phyloP scores from a whole-genome alignment of 2,797 vertebrate genomes.

The Sarcoramphus papa region DNA sequence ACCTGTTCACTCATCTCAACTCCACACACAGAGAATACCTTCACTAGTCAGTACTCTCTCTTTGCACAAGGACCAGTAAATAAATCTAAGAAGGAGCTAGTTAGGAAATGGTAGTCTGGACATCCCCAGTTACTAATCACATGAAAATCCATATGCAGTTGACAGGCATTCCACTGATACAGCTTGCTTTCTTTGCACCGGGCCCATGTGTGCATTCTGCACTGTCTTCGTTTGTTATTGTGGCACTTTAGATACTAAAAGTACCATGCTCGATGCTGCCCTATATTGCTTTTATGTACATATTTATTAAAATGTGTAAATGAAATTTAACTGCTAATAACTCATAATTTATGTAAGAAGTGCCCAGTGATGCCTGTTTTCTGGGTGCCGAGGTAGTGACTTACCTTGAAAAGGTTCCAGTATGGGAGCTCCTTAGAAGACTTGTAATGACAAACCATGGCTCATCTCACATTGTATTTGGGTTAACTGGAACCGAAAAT shows the following conservation, averaged over 20 bases:
- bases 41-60: background rate
- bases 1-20: too few species aligned
- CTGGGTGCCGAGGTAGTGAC: background rate
- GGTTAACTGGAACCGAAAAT: background rate
- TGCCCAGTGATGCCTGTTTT: background rate
- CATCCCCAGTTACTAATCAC: background rate
- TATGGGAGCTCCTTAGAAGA: background rate
- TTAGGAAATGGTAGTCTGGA: background rate
- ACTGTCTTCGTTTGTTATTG: background rate
- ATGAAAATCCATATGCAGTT: background rate
- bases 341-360: background rate
- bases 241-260: background rate
- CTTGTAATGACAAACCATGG: background rate
- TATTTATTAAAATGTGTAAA: background rate
- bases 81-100: background rate
- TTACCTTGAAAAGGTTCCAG: background rate
- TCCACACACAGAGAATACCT: background rate
- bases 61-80: background rate
- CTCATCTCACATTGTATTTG: background rate
- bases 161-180: background rate
- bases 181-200: background rate
- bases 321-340: background rate
- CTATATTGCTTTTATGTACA: background rate
- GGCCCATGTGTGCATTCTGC: background rate
- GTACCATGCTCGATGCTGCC: background rate